A percentile compares a stretch with the other conserved stretches of the same genome.
phyloP scores from a whole-genome alignment of 2,888 invertebrate genomes.

The Pecten maximus region DNA sequence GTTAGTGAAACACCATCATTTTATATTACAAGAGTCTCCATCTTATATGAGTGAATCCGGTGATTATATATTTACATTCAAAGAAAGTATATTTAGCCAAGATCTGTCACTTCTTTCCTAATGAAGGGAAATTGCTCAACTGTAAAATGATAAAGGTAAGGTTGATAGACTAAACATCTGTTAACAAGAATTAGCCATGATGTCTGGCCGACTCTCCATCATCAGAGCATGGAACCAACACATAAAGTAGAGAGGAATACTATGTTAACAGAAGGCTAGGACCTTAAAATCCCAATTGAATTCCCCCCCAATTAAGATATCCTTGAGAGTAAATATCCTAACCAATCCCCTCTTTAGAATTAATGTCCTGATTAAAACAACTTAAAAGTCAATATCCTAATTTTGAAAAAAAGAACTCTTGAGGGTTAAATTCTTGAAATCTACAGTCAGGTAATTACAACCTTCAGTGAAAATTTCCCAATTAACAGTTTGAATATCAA shows the following conservation, averaged over 20 bases:
- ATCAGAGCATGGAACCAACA: background rate
- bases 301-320: background rate
- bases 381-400: background rate
- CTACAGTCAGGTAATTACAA: no score
- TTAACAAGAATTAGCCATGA: background rate
- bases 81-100: background rate
- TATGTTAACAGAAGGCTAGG: background rate
- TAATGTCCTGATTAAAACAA: background rate
- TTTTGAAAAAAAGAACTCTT: background rate
- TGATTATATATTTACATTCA: background rate
- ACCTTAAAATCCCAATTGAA: background rate
- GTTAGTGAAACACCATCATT: no score
- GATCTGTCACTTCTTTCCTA: background rate
- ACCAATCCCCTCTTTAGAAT: background rate
- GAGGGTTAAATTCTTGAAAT: background rate
- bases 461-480: no score
- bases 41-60: no score
- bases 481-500: no score
- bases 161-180: conserved; percentile 4
- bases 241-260: background rate
- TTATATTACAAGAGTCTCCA: no score
- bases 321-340: background rate
- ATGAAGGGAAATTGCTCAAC: background rate
- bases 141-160: background rate
- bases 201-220: background rate